phyloP scores from a whole-genome alignment of 2,888 invertebrate species.

The Caenorhabditis doughertyi region DNA sequence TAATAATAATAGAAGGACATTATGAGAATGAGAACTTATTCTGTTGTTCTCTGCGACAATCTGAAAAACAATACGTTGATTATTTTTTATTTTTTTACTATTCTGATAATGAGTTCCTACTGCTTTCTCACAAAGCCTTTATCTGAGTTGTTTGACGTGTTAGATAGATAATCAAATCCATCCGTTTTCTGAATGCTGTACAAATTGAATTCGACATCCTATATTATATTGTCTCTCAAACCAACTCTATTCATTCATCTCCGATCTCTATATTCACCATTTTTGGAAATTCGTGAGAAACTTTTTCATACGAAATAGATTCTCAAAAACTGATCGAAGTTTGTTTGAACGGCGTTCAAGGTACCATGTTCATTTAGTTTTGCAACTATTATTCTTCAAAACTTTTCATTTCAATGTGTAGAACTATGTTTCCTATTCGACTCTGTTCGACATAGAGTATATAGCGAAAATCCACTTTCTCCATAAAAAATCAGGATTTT shows the following conservation, averaged over 20 bases:
- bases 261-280: conserved; percentile 19
- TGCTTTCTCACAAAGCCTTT: not conserved
- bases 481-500: too few species aligned
- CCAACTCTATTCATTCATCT: conserved; percentile 39
- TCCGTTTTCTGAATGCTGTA: conserved; percentile 45
- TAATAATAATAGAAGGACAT: too few species aligned
- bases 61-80: too few species aligned
- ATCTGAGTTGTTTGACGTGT: conserved; percentile 38
- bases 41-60: not conserved
- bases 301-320: not conserved
- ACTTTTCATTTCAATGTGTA: too few species aligned
- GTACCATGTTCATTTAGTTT: too few species aligned
- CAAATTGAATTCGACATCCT: conserved; percentile 48
- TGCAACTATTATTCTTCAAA: too few species aligned
- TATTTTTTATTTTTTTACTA: not conserved
- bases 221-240: conserved; percentile 49
- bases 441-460: too few species aligned
- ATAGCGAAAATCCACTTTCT: too few species aligned
- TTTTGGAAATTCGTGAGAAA: not conserved
- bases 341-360: too few species aligned
- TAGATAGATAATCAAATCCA: conserved; percentile 44
- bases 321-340: not conserved
- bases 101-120: not conserved
- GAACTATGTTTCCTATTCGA: too few species aligned
- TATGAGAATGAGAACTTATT: not conserved